Base-by-base conservation (phyloP, 2,888 invertebrate species). In the Clitarchus hookeri region DNA sequence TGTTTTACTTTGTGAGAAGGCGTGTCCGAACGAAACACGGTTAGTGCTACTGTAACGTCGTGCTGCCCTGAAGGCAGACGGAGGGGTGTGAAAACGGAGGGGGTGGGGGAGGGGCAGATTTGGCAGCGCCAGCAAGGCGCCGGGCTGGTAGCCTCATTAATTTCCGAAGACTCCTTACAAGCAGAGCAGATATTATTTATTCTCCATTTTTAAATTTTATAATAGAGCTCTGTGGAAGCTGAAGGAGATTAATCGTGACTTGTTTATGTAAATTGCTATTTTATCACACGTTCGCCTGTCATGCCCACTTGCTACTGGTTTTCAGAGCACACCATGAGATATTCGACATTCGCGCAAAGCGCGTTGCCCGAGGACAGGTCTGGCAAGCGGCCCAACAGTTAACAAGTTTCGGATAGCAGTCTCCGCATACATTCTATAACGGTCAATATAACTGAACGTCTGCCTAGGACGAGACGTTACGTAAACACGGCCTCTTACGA, bases 261-360 rank as follows among this genome's bases (percentile, higher is more conserved):
- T 65, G 65, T 65, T 65, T 65, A 65, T 65, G 65, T 65, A 65
- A 65, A 65, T 65, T 65, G 65, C 19, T n/a, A 23, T 65, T 65
- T 65, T 65, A 65, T 65, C 65, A 23, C 48, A 13, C 65, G 65
- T n/a, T 65, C 65, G n/a, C 65, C 65, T 65, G 65, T 65, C 65
- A 65, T 65, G 65, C 65, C 65, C 65, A 65, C 65, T 65, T 65
- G 65, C 65, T 65, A 65, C 65, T 65, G 65, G 65, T 65, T 65
- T 65, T 65, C 65, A 19, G 23, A n/a, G n/a, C 19, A n/a, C 19
- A 1, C 65, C 12, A n/a, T 65, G 65, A 65, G 19, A 19, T 65
- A n/a, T n/a, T 53, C 12, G 65, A 65, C 16, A 23, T 65, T 65
- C 65, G 65, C 65, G 65, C 65, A 65, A 65, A n/a, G 2, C 19